phyloP scores from a whole-genome alignment of 2,797 vertebrate genomes.

The Poeciliopsis infans region DNA sequence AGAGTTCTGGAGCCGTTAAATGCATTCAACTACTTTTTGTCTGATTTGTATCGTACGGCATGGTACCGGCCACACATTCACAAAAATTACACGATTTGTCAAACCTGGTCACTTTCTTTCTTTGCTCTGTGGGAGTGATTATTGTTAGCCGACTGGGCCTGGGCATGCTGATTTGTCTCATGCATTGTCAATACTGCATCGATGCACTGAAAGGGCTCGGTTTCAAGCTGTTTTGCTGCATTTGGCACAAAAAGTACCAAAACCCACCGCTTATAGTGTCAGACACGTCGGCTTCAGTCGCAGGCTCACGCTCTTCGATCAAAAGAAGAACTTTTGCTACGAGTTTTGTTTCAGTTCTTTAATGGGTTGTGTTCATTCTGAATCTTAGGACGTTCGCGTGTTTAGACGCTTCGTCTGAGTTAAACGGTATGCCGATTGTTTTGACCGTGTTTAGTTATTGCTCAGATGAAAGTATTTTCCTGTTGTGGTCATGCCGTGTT shows the following conservation, averaged over 20 bases:
- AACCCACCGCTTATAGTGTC: not conserved
- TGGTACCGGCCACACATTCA: not conserved
- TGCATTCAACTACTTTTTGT: not conserved
- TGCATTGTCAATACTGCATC: not conserved
- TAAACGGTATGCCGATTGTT: not conserved
- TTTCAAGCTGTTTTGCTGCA: not conserved
- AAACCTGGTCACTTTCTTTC: not conserved
- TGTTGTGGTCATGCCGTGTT: not conserved
- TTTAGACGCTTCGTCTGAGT: not conserved
- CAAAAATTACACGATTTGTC: not conserved
- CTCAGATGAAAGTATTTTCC: not conserved
- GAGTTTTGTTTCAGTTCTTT: not conserved
- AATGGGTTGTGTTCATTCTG: not conserved
- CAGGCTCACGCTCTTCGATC: not conserved
- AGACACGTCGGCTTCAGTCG: not conserved
- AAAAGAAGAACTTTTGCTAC: not conserved
- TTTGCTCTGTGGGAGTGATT: too few relatives aligned
- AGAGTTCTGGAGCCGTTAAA: not conserved
- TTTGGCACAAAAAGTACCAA: not conserved
- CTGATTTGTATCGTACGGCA: not conserved
- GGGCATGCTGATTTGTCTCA: not conserved
- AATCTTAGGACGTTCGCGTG: not conserved
- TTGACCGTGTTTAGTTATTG: not conserved
- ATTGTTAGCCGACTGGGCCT: not conserved
- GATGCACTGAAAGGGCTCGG: too few relatives aligned